These are phyloP conservation scores for Marmota monax DNA, from an alignment of 2,113 vertebrate species.

Conservation along the genomic window DNA sequence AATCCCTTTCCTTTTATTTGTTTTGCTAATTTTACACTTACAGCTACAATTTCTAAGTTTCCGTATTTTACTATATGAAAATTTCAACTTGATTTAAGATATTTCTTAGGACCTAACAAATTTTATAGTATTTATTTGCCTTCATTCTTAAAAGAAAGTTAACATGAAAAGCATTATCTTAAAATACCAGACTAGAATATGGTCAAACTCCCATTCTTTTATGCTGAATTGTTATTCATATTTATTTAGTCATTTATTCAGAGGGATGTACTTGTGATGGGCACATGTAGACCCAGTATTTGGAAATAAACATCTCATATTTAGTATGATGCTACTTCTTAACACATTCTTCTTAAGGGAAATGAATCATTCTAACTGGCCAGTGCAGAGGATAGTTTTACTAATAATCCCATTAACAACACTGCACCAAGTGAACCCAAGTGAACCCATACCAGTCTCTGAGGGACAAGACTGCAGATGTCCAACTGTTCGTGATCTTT, in stretches of 20 bases:
- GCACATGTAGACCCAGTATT: background rate
- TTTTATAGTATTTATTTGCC: background rate
- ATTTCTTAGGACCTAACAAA: background rate
- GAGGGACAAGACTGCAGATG: background rate
- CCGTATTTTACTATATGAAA: background rate
- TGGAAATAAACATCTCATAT: background rate
- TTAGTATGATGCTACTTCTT: background rate
- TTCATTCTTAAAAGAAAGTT: conserved; percentile 16
- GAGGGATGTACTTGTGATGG: background rate
- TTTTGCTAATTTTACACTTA: conserved; percentile 37
- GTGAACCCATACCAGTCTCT: background rate
- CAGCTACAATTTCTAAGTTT: background rate
- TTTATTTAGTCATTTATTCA: background rate
- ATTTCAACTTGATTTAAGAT: background rate
- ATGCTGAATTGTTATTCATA: background rate
- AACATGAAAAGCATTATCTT: background rate
- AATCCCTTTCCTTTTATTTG: background rate
- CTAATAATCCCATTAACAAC: background rate
- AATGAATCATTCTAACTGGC: background rate
- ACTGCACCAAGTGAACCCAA: background rate
- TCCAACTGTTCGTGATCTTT: background rate
- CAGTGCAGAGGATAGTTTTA: background rate
- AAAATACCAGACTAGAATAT: background rate
- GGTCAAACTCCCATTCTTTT: background rate
- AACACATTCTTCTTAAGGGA: background rate